phyloP scores from a whole-genome alignment of 2,888 invertebrate genomes.

The Heliconius sara region DNA sequence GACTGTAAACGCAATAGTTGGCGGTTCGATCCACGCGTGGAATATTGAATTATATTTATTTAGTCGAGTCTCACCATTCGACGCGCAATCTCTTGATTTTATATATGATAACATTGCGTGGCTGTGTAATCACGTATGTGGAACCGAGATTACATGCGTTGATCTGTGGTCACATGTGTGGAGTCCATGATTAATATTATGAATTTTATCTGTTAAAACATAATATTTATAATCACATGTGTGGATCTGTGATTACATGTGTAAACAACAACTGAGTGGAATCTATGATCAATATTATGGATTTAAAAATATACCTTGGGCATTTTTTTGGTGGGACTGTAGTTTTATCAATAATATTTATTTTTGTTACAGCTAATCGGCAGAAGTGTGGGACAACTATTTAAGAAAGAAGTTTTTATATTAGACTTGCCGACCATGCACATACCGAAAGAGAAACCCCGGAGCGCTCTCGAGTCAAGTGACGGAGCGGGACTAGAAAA shows the following conservation, averaged over 20 bases:
- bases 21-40: too few relatives aligned
- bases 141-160: too few relatives aligned
- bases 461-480: slow-evolving; percentile 65
- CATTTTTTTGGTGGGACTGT: too few relatives aligned
- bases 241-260: neutral
- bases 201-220: neutral
- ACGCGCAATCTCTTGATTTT: too few relatives aligned
- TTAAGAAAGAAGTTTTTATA: slow-evolving; percentile 94
- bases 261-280: too few relatives aligned
- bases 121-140: too few relatives aligned
- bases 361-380: slow-evolving; percentile 87
- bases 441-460: slow-evolving; percentile 65
- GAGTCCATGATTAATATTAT: neutral
- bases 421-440: slow-evolving; percentile 90
- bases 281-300: neutral
- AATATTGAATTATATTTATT: too few relatives aligned
- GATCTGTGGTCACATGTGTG: neutral
- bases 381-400: slow-evolving; percentile 92
- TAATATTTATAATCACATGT: neutral
- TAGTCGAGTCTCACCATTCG: too few relatives aligned
- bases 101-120: too few relatives aligned
- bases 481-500: slow-evolving; percentile 68
- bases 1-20: too few relatives aligned
- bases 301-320: neutral
- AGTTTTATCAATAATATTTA: neutral